phyloP scores from a whole-genome alignment of 2,113 vertebrate genomes.

The Aspidoscelis tigris region DNA sequence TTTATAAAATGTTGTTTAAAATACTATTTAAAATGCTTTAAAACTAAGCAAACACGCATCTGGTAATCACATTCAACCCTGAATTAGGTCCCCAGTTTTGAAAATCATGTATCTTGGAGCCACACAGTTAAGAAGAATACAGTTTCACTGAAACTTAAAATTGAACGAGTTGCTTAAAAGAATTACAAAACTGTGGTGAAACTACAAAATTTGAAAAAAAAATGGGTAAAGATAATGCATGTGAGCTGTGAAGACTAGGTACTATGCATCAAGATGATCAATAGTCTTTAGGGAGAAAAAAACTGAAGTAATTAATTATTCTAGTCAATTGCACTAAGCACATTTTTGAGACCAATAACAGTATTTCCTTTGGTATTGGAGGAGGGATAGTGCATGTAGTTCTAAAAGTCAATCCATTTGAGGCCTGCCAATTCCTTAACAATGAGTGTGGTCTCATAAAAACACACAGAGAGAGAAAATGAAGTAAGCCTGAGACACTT shows the following conservation, averaged over 20 bases:
- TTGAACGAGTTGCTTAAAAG: conserved; percentile 22
- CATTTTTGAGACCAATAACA: conserved; percentile 23
- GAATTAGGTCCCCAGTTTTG: background rate
- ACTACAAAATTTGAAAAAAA: background rate
- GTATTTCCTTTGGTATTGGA: conserved; percentile 30
- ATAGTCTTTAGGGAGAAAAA: conserved; percentile 20
- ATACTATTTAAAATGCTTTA: too few species aligned
- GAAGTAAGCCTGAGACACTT: background rate
- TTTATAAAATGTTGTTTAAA: too few species aligned
- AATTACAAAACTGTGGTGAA: conserved; percentile 41
- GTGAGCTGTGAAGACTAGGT: conserved; percentile 39
- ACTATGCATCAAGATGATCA: conserved; percentile 46
- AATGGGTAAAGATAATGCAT: conserved; percentile 26
- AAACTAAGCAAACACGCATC: too few species aligned
- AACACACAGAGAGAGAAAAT: background rate
- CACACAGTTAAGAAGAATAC: too few species aligned
- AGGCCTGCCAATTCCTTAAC: background rate
- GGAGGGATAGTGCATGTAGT: background rate
- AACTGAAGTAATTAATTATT: conserved; percentile 58
- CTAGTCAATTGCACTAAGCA: conserved; percentile 48
- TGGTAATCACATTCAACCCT: too few species aligned
- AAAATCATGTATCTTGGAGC: background rate
- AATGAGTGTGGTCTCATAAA: background rate
- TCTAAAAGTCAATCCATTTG: background rate
- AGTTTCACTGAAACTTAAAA: background rate